Evolutionary conservation across 2,797 vertebrate genomes (phyloP).

Genomic region (Gymnothorax reevesii): DNA sequence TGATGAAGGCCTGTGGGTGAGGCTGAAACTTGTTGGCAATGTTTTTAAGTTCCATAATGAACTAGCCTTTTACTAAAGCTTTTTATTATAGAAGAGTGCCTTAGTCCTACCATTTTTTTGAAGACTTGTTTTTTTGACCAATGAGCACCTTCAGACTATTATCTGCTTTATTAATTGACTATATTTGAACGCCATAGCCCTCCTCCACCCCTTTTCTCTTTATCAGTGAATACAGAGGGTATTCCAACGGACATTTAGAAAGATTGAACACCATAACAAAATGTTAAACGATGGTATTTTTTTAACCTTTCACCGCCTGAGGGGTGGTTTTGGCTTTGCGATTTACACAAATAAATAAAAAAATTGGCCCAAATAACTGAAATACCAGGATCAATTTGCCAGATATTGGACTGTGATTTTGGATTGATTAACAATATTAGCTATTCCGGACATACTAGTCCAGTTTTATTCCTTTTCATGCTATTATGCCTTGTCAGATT

Average conservation of each 20-base stretch:
- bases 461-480: background rate
- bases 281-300: constrained; percentile 40
- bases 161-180: no score
- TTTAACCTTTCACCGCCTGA: constrained; percentile 34
- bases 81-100: no score
- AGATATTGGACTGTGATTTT: background rate
- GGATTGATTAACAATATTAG: background rate
- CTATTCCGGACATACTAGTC: background rate
- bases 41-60: no score
- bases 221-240: constrained; percentile 21
- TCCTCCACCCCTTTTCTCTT: no score
- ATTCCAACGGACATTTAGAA: constrained; percentile 43
- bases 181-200: no score
- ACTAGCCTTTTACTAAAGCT: no score
- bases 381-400: background rate
- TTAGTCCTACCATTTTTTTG: no score
- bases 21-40: no score
- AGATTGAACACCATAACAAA: constrained; percentile 22
- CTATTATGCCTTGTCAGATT: constrained; percentile 2
- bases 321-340: constrained; percentile 9
- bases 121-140: no score
- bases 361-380: background rate
- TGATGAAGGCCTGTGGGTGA: no score
- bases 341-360: background rate
- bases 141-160: no score